Percentiles rank a stretch among this genome's conserved stretches.
phyloP scores from a whole-genome alignment of 1,140 invertebrate species.

The Latrodectus geometricus region DNA sequence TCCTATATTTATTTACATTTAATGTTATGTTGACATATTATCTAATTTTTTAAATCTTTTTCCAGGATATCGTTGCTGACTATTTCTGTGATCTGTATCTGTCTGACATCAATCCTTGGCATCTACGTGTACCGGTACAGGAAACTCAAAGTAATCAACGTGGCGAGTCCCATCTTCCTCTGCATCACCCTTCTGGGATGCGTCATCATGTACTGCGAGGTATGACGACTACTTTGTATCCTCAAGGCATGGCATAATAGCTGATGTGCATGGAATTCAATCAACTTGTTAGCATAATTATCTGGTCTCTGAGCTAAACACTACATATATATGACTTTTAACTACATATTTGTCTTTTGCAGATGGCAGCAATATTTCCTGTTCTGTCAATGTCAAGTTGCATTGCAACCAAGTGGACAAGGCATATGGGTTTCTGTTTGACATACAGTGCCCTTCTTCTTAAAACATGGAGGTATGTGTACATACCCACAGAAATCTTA shows the following conservation, averaged over 20 bases:
- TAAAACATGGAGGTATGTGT: constrained; percentile 87
- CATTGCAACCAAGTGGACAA: constrained; percentile 89
- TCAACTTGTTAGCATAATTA: too few relatives aligned
- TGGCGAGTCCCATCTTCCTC: constrained; percentile 90
- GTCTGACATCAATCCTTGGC: constrained; percentile 79
- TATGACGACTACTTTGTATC: constrained; percentile 68
- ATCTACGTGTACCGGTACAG: constrained; percentile 83
- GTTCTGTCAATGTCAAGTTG: constrained; percentile 83
- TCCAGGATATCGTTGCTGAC: constrained; percentile 80
- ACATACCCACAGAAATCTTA: too few relatives aligned
- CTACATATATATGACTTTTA: neutral
- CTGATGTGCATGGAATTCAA: too few relatives aligned
- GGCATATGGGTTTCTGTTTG: constrained; percentile 90
- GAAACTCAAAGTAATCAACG: constrained; percentile 84
- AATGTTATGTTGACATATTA: too few relatives aligned
- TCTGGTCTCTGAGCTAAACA: neutral
- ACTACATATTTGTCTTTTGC: constrained; percentile 63
- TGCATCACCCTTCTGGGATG: constrained; percentile 87
- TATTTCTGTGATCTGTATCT: constrained; percentile 83
- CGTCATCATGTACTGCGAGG: constrained; percentile 91
- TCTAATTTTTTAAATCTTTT: constrained; percentile 46
- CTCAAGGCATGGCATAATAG: too few relatives aligned
- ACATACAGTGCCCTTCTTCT: constrained; percentile 90
- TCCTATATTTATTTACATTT: too few relatives aligned
- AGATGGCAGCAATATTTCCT: constrained; percentile 93